phyloP scores from a whole-genome alignment of 92 coral and sea anemone genomes.

The Muricea muricata region DNA sequence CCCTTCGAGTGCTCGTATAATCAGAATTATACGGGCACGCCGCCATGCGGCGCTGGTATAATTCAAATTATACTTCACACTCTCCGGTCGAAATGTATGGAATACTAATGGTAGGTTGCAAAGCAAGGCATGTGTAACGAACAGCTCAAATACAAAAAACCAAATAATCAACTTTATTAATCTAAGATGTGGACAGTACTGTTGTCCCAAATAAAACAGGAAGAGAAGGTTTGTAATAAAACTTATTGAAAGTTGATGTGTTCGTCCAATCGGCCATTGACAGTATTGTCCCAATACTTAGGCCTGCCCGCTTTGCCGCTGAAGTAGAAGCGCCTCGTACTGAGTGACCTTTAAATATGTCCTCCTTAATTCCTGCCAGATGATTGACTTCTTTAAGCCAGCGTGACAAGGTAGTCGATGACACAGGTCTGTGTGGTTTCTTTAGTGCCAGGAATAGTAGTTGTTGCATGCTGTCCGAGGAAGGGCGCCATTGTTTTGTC shows the following conservation, averaged over 20 bases:
- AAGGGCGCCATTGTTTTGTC: conserved; percentile 33
- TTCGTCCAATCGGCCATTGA: conserved; percentile 64
- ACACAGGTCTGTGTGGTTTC: conserved; percentile 67
- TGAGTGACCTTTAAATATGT: conserved; percentile 59
- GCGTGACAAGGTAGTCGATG: conserved; percentile 57
- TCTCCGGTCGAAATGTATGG: conserved; percentile 45
- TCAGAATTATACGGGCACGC: conserved; percentile 39
- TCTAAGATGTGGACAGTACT: not conserved
- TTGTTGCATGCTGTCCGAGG: conserved; percentile 45
- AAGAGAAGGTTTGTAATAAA: conserved; percentile 52
- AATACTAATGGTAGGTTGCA: conserved; percentile 19
- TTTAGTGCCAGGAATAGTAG: conserved; percentile 56
- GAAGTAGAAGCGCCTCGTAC: conserved; percentile 61
- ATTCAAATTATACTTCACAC: conserved; percentile 39
- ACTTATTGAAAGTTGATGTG: conserved; percentile 32
- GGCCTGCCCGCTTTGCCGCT: conserved; percentile 43
- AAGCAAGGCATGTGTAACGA: not conserved
- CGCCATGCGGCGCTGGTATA: conserved; percentile 25
- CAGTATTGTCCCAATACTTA: conserved; percentile 39
- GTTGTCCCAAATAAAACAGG: conserved; percentile 27
- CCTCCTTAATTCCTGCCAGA: conserved; percentile 52
- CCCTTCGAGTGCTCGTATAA: conserved; percentile 43
- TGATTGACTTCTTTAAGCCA: conserved; percentile 58
- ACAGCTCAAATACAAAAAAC: not conserved
- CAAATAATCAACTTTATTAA: not conserved